Evolutionary conservation across 2,797 vertebrate species (phyloP).

Genomic region (Dendrocincla tyrannina): DNA sequence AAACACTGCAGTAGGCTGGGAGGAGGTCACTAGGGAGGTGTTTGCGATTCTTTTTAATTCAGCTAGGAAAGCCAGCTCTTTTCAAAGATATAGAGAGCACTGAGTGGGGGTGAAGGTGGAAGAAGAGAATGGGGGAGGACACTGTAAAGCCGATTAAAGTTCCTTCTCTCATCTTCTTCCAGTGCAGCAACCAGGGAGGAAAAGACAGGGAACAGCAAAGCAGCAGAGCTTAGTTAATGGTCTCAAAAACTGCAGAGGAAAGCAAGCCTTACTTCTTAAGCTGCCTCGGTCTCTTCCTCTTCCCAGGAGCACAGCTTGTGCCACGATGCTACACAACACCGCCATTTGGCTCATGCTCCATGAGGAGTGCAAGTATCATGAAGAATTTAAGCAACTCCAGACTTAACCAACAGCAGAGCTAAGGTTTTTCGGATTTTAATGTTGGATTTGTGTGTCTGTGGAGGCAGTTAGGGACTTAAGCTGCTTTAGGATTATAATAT

Average conservation of each 20-base stretch:
- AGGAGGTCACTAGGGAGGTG: neutral
- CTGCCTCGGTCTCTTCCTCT: neutral
- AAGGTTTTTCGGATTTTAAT: neutral
- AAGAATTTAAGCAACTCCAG: neutral
- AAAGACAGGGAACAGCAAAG: neutral
- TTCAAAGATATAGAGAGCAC: neutral
- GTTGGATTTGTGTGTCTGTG: neutral
- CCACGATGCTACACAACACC: rapidly evolving
- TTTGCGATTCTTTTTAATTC: neutral
- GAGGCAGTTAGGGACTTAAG: neutral
- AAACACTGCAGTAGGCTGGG: neutral
- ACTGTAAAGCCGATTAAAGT: neutral
- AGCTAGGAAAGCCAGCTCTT: neutral
- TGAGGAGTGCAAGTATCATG: neutral
- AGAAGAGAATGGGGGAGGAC: neutral
- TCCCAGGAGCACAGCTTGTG: neutral
- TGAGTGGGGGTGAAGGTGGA: neutral
- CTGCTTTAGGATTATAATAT: neutral
- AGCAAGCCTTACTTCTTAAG: rapidly evolving
- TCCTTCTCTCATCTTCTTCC: neutral
- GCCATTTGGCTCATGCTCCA: neutral
- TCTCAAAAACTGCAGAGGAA: neutral
- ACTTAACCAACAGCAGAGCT: neutral
- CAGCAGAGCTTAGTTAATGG: neutral
- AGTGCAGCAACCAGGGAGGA: neutral